phyloP scores from a whole-genome alignment of 2,797 vertebrate genomes.

The Gephyroberyx darwinii region DNA sequence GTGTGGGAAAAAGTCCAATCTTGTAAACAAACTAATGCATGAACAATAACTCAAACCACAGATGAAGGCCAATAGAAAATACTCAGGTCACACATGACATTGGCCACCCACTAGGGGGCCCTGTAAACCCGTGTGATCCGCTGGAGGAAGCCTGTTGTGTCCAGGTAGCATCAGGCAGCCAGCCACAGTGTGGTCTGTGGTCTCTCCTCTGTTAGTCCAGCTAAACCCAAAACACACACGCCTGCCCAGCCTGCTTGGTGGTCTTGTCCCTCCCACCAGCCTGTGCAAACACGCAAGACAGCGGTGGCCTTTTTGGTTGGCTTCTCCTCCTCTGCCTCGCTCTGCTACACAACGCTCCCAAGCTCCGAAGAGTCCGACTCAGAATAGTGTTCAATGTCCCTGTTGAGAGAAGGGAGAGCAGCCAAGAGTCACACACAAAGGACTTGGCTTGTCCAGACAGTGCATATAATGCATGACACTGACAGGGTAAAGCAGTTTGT shows the following conservation, averaged over 20 bases:
- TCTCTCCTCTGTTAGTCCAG: conserved; percentile 19
- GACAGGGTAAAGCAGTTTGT: not conserved
- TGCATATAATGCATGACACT: conserved; percentile 1
- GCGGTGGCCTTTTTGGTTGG: not conserved
- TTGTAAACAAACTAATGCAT: conserved; percentile 41
- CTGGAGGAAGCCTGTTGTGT: not conserved
- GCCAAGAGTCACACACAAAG: conserved; percentile 46
- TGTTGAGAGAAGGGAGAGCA: conserved; percentile 53
- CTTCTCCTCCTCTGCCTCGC: not conserved
- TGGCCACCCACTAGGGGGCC: conserved; percentile 56
- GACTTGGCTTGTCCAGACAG: conserved; percentile 17
- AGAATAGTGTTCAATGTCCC: conserved; percentile 78
- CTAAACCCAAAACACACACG: conserved; percentile 9
- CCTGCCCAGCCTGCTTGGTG: conserved; percentile 8
- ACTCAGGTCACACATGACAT: conserved; percentile 2
- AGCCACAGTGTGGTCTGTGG: conserved; percentile 33
- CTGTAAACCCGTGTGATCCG: conserved; percentile 22
- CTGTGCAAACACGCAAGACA: conserved; percentile 47
- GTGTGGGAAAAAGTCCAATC: not conserved
- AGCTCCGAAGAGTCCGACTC: conserved; percentile 85
- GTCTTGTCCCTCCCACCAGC: conserved; percentile 25
- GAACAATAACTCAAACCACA: conserved; percentile 2
- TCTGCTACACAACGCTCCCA: conserved; percentile 69
- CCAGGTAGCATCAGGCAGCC: not conserved
- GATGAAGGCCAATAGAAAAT: conserved; percentile 24